A percentile compares a stretch with the other conserved stretches of the same genome.
Conservation (phyloP, 2,113 vertebrate species). For the Bujurquina vittata region DNA sequence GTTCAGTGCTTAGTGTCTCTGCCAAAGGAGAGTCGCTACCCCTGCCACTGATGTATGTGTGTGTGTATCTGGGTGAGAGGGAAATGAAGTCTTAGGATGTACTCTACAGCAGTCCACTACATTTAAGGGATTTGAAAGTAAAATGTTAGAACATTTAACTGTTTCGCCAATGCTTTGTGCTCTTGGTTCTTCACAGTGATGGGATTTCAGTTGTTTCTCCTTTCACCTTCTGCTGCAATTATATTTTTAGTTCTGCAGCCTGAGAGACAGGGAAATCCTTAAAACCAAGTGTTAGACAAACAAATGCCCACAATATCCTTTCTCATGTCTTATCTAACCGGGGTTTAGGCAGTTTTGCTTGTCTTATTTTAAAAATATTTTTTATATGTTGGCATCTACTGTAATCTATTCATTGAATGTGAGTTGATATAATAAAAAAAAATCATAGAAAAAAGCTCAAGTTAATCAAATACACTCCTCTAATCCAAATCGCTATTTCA, state of each 20-base stretch:
- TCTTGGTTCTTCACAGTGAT: slow-evolving; percentile 4
- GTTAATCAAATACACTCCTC: background rate
- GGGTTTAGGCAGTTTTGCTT: background rate
- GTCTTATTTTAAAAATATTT: background rate
- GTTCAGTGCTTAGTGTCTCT: slow-evolving; percentile 61
- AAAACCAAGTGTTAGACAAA: background rate
- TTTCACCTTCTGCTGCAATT: slow-evolving; percentile 23
- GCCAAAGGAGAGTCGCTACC: slow-evolving; percentile 62
- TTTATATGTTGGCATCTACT: background rate
- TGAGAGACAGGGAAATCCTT: background rate
- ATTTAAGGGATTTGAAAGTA: slow-evolving; percentile 50
- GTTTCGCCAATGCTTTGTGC: slow-evolving; percentile 19
- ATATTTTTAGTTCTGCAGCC: slow-evolving; percentile 9
- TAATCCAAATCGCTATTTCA: background rate
- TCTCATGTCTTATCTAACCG: background rate
- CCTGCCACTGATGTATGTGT: slow-evolving; percentile 28
- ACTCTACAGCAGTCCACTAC: slow-evolving; percentile 29
- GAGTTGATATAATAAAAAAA: background rate
- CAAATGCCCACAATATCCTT: background rate
- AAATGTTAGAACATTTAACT: slow-evolving; percentile 48
- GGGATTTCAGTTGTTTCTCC: slow-evolving; percentile 26
- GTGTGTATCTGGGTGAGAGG: slow-evolving; percentile 16
- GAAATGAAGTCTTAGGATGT: slow-evolving; percentile 47
- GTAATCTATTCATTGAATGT: background rate
- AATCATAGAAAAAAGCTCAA: background rate